Evolutionary conservation across 2,113 vertebrate genomes (phyloP).

Genomic region (Rallus limicola): DNA sequence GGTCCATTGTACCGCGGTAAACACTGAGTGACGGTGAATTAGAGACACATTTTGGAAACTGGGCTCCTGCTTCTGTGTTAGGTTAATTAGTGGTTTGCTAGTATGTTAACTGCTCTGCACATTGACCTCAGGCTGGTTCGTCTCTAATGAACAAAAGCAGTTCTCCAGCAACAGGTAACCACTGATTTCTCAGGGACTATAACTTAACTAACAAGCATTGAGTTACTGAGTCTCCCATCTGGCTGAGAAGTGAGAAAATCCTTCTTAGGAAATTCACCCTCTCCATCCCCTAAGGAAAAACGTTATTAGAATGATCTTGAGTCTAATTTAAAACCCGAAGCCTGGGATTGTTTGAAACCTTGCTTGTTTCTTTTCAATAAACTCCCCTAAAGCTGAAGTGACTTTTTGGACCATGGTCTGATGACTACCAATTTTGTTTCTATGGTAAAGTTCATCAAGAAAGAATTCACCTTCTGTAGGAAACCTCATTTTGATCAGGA

Average conservation of each 20-base stretch:
- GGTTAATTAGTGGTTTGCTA: constrained; percentile 70
- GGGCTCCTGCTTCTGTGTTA: background rate
- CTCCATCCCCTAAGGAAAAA: constrained; percentile 18
- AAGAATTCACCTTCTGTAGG: constrained; percentile 23
- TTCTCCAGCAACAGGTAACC: constrained; percentile 58
- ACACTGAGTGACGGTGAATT: background rate
- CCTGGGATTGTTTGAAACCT: background rate
- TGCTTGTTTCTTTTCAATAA: background rate
- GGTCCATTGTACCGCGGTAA: background rate
- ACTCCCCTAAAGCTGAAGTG: background rate
- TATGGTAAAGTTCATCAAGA: background rate
- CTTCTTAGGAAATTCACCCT: constrained; percentile 14
- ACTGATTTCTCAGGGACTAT: constrained; percentile 43
- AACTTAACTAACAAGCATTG: constrained; percentile 31
- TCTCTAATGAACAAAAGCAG: constrained; percentile 60
- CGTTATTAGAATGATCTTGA: background rate
- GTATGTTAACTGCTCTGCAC: constrained; percentile 62
- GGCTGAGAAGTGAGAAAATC: constrained; percentile 45
- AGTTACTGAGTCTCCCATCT: constrained; percentile 1
- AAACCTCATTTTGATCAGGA: constrained; percentile 43
- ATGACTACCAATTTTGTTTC: background rate
- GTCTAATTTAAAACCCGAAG: background rate
- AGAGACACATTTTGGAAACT: constrained; percentile 19
- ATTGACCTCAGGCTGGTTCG: constrained; percentile 44
- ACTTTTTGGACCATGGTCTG: background rate